Evolutionary conservation across 2,888 invertebrate species (phyloP).

Genomic region (Polyommatus icarus): DNA sequence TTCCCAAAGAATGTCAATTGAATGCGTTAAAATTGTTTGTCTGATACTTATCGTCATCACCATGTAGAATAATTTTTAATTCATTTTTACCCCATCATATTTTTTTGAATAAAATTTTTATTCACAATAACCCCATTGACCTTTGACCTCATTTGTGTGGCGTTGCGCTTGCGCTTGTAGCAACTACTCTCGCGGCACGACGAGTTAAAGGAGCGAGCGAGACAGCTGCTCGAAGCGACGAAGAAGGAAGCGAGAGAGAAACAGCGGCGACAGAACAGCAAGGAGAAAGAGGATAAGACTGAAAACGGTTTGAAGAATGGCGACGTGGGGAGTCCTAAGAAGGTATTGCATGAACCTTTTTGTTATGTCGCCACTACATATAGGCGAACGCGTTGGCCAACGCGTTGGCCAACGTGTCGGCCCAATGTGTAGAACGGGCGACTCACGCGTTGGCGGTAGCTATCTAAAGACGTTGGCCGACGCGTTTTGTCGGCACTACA

Average conservation of each 20-base stretch:
- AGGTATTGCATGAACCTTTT: slow-evolving; percentile 52
- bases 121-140: slow-evolving; percentile 30
- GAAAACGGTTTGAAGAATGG: slow-evolving; percentile 77
- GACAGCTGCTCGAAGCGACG: slow-evolving; percentile 90
- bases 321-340: slow-evolving; percentile 61
- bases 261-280: slow-evolving; percentile 58
- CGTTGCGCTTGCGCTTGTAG: slow-evolving; percentile 58
- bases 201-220: slow-evolving; percentile 91
- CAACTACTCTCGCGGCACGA: slow-evolving; percentile 89
- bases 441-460: no score
- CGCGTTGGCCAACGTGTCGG: no score
- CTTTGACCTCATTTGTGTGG: slow-evolving; percentile 28
- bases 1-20: no score
- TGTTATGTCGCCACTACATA: no score
- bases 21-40: no score
- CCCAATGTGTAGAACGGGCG: no score
- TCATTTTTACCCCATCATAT: neutral
- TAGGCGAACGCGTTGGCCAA: no score
- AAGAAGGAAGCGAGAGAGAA: slow-evolving; percentile 83
- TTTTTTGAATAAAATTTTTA: neutral
- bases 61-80: no score
- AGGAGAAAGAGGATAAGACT: slow-evolving; percentile 82
- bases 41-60: no score
- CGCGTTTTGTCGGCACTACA: no score
- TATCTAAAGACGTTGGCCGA: no score